phyloP scores from a whole-genome alignment of 2,113 vertebrate species.

The Ictalurus furcatus region DNA sequence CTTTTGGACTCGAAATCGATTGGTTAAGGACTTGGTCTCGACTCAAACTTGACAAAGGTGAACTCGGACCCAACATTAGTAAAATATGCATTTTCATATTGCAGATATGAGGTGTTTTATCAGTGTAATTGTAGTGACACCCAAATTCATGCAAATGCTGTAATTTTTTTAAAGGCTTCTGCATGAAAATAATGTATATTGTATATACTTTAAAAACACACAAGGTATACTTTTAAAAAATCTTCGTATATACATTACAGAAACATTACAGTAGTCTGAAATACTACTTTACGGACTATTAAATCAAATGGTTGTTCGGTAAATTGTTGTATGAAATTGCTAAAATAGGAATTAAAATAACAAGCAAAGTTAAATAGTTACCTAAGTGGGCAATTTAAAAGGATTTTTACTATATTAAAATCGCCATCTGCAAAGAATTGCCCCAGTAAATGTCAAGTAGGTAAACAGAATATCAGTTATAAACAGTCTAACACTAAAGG shows the following conservation, averaged over 20 bases:
- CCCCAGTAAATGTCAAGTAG: neutral
- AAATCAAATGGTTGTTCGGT: neutral
- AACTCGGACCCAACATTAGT: too few relatives aligned
- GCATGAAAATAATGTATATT: neutral
- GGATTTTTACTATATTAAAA: neutral
- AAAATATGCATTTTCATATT: neutral
- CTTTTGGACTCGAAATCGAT: too few relatives aligned
- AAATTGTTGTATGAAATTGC: neutral
- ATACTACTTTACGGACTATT: neutral
- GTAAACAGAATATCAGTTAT: neutral
- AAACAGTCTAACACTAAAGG: neutral
- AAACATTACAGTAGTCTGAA: neutral
- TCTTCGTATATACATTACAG: neutral
- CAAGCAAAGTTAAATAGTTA: neutral
- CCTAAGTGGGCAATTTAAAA: neutral
- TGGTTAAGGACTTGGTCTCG: too few relatives aligned
- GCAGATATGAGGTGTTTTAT: neutral
- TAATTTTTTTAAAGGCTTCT: neutral
- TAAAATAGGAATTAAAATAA: neutral
- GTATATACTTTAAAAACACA: neutral
- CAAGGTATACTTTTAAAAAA: neutral
- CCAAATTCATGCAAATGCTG: neutral
- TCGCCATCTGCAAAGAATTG: neutral
- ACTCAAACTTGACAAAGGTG: too few relatives aligned
- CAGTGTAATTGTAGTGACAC: neutral